Conservation (phyloP, 2,797 vertebrate species). For the Chiloscyllium punctatum region DNA sequence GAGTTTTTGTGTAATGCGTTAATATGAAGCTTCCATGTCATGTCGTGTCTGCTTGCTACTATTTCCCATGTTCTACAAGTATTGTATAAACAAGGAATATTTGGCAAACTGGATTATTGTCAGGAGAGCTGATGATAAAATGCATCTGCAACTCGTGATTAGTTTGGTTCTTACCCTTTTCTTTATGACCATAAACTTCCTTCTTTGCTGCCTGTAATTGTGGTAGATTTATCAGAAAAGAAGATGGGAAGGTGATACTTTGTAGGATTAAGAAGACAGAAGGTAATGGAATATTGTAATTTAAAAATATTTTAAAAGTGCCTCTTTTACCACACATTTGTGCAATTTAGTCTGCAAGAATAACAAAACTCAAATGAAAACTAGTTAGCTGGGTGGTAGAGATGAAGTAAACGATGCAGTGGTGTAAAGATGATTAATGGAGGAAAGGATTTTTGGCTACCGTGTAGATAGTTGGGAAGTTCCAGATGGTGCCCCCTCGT, state of each 20-base stretch:
- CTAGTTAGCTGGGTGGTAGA: not conserved
- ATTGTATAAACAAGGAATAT: not conserved
- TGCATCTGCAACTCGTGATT: not conserved
- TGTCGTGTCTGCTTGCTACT: not conserved
- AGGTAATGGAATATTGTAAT: not conserved
- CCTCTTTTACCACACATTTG: not conserved
- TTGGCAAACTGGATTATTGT: not conserved
- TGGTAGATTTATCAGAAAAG: too few relatives aligned
- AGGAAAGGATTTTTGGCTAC: not conserved
- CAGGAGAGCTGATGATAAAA: not conserved
- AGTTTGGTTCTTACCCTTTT: not conserved
- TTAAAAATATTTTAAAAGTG: not conserved
- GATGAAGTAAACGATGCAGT: not conserved
- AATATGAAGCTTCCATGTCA: not conserved
- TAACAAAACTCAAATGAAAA: not conserved
- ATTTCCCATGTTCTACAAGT: not conserved
- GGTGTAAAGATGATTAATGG: not conserved
- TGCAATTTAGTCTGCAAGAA: not conserved
- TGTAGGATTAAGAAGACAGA: not conserved
- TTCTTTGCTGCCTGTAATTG: too few relatives aligned
- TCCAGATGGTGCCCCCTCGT: not conserved
- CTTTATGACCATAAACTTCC: too few relatives aligned
- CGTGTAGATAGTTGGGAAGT: not conserved
- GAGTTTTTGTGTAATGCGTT: too few relatives aligned
- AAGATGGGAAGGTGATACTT: too few relatives aligned